These are phyloP conservation scores for Stenodema calcarata DNA, from an alignment of 2,888 invertebrate genomes.

Conservation along the genomic window DNA sequence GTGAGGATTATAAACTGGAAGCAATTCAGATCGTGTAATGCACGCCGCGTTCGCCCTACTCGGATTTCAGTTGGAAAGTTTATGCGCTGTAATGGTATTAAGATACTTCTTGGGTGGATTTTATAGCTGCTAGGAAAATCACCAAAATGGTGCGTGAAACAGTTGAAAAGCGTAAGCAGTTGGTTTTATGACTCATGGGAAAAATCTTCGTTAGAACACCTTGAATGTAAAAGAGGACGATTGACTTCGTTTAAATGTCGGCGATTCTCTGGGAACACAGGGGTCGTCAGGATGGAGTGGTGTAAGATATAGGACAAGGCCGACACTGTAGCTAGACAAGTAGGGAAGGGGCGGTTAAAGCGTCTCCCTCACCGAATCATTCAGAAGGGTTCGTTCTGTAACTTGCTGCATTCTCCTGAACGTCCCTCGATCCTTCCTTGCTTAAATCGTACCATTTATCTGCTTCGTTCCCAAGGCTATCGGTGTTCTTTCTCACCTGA, in stretches of 20 bases:
- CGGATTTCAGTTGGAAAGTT: neutral
- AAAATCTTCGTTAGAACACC: too few relatives aligned
- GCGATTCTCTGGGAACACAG: neutral
- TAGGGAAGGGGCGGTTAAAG: neutral
- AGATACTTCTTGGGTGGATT: too few relatives aligned
- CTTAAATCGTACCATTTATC: constrained; percentile 29
- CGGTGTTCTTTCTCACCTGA: neutral
- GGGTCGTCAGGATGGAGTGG: neutral
- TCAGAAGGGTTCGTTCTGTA: neutral
- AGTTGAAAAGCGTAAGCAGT: too few relatives aligned
- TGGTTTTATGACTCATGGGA: too few relatives aligned
- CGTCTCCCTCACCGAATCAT: neutral
- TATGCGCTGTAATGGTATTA: neutral
- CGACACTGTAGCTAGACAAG: neutral
- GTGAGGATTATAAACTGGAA: constrained; percentile 4
- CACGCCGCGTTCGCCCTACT: neutral
- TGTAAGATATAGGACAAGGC: neutral
- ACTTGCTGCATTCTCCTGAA: neutral
- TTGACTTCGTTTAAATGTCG: neutral
- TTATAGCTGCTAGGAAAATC: too few relatives aligned
- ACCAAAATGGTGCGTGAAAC: too few relatives aligned
- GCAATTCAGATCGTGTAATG: neutral
- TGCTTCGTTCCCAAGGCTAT: constrained; percentile 9
- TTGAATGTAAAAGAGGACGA: too few relatives aligned
- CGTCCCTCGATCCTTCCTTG: constrained; percentile 3